These are phyloP conservation scores for Puntigrus tetrazona DNA, from an alignment of 2,113 vertebrate genomes.

Conservation along the genomic window DNA sequence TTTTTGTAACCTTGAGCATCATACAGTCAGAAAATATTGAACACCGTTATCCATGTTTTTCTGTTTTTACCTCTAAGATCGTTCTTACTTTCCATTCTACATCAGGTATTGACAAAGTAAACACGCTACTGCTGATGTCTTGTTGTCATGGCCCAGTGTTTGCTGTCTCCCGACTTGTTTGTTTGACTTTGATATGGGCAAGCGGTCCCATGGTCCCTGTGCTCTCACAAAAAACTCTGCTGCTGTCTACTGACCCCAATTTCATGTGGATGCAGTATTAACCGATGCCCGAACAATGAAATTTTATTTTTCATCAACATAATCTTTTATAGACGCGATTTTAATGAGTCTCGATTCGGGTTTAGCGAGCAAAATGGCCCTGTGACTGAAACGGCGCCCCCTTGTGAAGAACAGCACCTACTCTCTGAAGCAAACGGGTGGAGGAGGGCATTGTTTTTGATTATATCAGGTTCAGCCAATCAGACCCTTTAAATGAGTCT, in stretches of 20 bases:
- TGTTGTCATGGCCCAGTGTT: constrained; percentile 29
- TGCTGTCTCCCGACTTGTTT: constrained; percentile 52
- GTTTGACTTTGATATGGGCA: constrained; percentile 55
- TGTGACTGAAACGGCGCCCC: not conserved
- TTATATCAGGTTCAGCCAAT: not conserved
- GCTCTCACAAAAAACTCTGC: constrained; percentile 12
- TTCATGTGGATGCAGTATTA: not conserved
- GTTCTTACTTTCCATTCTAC: not conserved
- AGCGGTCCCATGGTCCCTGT: not conserved
- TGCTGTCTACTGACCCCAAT: not conserved
- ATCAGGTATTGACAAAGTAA: constrained; percentile 46
- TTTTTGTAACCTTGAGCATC: not conserved
- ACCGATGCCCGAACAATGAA: not conserved
- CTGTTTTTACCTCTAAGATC: not conserved
- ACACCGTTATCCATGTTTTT: not conserved
- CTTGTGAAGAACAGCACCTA: constrained; percentile 17
- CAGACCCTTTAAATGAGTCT: constrained; percentile 26
- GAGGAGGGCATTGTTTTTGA: not conserved
- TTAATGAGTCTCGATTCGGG: not conserved
- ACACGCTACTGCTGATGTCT: constrained; percentile 43
- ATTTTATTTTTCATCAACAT: not conserved
- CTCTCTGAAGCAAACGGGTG: not conserved
- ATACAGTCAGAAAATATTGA: not conserved
- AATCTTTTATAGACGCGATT: not conserved
- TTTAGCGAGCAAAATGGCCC: not conserved